These are phyloP conservation scores for Xyrauchen texanus DNA, from an alignment of 2,113 vertebrate species.

Conservation along the genomic window DNA sequence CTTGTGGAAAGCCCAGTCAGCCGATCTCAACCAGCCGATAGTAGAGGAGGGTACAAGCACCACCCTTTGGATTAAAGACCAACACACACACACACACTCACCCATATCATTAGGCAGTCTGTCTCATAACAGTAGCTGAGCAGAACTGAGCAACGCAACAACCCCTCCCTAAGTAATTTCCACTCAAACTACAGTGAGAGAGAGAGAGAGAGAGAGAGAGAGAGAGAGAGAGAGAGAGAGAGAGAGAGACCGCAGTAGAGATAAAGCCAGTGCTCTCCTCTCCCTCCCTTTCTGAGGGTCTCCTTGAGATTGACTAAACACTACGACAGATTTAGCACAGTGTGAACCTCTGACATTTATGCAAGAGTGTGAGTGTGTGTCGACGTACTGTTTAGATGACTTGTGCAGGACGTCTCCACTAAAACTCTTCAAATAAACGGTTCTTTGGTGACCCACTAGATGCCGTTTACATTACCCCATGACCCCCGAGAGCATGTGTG, in stretches of 20 bases:
- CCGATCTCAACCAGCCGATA: conserved; percentile 70
- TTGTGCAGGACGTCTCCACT: background rate
- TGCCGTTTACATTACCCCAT: conserved; percentile 38
- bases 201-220: background rate
- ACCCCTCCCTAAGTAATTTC: conserved; percentile 47
- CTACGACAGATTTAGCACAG: conserved; percentile 76
- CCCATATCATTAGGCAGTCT: conserved; percentile 46
- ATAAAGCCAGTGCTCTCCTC: conserved; percentile 49
- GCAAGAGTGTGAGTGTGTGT: conserved; percentile 15
- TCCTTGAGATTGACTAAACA: conserved; percentile 72
- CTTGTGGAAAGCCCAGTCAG: conserved; percentile 50
- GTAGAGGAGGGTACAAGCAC: conserved; percentile 59
- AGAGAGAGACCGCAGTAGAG: background rate
- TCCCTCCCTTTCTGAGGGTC: conserved; percentile 52
- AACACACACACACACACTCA: conserved; percentile 43
- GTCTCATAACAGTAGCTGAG: conserved; percentile 45
- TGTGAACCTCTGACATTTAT: conserved; percentile 76
- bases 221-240: conserved; percentile 6
- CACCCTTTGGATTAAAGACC: conserved; percentile 59
- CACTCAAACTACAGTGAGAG: conserved; percentile 36
- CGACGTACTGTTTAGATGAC: conserved; percentile 34
- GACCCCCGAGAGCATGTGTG: background rate
- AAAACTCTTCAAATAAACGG: conserved; percentile 26
- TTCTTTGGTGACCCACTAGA: conserved; percentile 14
- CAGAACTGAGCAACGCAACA: conserved; percentile 4